These are phyloP conservation scores for Hanleya hanleyi DNA, from an alignment of 2,888 invertebrate genomes.

Conservation along the genomic window DNA sequence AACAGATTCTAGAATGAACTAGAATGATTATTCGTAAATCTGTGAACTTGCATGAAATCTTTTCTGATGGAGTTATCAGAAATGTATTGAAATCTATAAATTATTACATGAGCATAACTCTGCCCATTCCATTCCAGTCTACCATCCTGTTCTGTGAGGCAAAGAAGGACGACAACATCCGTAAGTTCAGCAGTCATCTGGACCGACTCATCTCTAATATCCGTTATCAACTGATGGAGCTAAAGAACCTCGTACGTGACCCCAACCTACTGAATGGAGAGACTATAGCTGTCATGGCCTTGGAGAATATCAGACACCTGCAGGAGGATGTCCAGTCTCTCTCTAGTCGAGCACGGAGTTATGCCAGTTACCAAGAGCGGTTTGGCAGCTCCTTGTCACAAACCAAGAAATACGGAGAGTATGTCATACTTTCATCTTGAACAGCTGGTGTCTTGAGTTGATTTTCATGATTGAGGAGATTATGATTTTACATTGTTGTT, in stretches of 20 bases:
- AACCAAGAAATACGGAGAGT: constrained; percentile 50
- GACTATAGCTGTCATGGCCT: constrained; percentile 66
- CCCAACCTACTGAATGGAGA: constrained; percentile 68
- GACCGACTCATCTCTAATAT: constrained; percentile 67
- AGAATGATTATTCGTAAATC: too few species aligned
- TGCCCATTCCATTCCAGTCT: constrained; percentile 59
- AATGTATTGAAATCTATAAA: too few species aligned
- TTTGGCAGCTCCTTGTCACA: constrained; percentile 70
- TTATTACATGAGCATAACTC: too few species aligned
- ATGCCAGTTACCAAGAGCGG: constrained; percentile 72
- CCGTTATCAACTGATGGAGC: constrained; percentile 61
- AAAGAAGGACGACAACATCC: constrained; percentile 73
- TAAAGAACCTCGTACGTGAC: constrained; percentile 68
- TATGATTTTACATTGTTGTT: too few species aligned
- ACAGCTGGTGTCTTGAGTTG: too few species aligned
- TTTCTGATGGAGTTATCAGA: too few species aligned
- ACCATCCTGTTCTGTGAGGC: constrained; percentile 72
- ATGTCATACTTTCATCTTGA: constrained; percentile 21
- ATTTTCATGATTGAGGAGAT: too few species aligned
- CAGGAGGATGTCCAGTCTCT: constrained; percentile 68
- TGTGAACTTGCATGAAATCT: too few species aligned
- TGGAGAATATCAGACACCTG: constrained; percentile 65
- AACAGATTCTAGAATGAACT: too few species aligned
- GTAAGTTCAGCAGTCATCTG: constrained; percentile 70
- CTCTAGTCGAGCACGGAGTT: constrained; percentile 68